Evolutionary conservation across 2,797 vertebrate species (phyloP), one percentile per base, ranked within the genome.

Genomic region (Thamnophis elegans): DNA sequence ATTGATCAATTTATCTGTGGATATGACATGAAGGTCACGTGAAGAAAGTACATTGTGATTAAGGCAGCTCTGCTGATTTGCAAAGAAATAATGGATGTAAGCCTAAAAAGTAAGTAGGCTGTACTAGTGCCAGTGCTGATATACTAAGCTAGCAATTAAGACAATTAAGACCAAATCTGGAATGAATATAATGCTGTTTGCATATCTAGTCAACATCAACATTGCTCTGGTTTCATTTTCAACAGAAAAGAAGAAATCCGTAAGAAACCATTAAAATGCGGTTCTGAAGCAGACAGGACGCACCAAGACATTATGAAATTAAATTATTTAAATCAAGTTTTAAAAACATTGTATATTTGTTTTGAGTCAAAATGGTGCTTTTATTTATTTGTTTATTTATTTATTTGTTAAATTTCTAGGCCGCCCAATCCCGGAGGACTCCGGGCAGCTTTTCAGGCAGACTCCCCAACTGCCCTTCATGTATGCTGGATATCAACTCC

Each of bases 1-100:
- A 13, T 0, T 0, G 82, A 94, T 68, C 68, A 47, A n/a, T 85
- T 94, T 92, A 92, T 91, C 68, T 86, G 94, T 86, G 94, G 92
- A 65, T 59, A 87, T 0, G 0, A 88, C 58, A 92, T 0, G 1
- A 94, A 73, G 89, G 89, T 78, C 85, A 5, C 0, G 0, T 87
- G 93, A 94, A 87, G 93, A 28, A 94, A 95, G 89, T 65, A 82
- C 9, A 20, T 3, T 78, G 78, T 1, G n/a, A 93, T 9, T 22
- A 94, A 95, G 1, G 60, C 60, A 91, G n/a, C 53, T 92, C 78
- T 91, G 53, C 55, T 65, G 47, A 94, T 89, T 92, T 94, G 59
- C 85, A 93, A 91, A 88, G 89, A 91, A 96, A 91, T 42, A 95
- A 90, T 0, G n/a, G 53, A 92, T 88, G 62, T 90, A 54, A 87